A percentile compares a stretch with the other conserved stretches of the same genome.
Conservation (phyloP, 2,888 invertebrate genomes). For the Lepidocyrtoides sp. region DNA sequence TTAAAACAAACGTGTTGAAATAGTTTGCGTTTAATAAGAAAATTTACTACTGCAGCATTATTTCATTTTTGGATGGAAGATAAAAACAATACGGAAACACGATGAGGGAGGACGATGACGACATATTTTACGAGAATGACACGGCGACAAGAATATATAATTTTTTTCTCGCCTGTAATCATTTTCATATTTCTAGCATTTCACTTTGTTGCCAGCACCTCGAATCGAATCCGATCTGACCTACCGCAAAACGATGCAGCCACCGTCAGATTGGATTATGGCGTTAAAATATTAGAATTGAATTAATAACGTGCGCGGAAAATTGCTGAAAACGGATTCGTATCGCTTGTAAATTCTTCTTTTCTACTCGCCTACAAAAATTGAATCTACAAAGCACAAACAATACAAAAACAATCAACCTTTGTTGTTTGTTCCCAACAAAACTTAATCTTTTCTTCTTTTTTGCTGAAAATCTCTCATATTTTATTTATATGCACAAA, state of each 20-base stretch:
- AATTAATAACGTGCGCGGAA: slow-evolving; percentile 3
- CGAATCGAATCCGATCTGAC: no score
- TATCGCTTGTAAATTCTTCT: no score
- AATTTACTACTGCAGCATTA: neutral
- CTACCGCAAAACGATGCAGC: no score
- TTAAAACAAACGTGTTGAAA: slow-evolving; percentile 59
- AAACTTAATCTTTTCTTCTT: neutral
- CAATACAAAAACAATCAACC: no score
- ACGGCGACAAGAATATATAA: no score
- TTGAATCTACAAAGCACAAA: no score
- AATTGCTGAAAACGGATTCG: neutral
- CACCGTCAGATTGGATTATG: neutral
- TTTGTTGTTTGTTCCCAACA: no score
- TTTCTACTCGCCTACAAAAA: no score
- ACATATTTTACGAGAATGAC: neutral
- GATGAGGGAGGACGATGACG: neutral
- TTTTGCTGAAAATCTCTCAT: neutral
- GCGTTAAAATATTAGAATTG: neutral
- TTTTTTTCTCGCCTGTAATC: no score
- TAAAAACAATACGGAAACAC: slow-evolving; percentile 32
- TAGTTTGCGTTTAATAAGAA: neutral
- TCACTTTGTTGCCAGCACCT: no score
- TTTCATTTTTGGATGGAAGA: neutral
- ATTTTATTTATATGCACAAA: neutral
- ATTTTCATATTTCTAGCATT: no score